A percentile compares a stretch with the other conserved stretches of the same genome.
These are phyloP conservation scores for Crax fasciolata DNA, from an alignment of 2,797 vertebrate species.

Conservation along the genomic window DNA sequence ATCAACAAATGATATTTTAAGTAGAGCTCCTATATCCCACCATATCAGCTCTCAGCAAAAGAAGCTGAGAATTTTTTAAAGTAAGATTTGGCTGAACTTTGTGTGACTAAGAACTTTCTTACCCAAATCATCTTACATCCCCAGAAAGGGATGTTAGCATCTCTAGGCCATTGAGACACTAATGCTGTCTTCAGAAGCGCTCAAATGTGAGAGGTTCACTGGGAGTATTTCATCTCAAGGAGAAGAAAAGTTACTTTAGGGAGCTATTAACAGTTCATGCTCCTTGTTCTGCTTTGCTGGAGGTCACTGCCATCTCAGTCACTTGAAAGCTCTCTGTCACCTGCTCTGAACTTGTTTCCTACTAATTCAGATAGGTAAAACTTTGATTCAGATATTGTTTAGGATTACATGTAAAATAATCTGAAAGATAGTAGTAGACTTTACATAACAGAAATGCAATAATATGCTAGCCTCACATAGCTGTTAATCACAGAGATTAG, in stretches of 20 bases:
- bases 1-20: background rate
- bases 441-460: background rate
- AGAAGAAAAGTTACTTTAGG: background rate
- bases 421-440: background rate
- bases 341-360: background rate
- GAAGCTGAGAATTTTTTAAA: background rate
- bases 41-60: background rate
- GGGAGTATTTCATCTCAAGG: accelerated
- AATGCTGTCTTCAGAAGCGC: background rate
- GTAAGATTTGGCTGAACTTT: background rate
- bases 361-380: background rate
- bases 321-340: background rate
- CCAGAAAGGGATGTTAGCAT: background rate
- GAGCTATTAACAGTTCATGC: background rate
- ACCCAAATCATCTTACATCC: background rate
- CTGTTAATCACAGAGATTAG: background rate
- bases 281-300: background rate
- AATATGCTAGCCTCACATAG: background rate
- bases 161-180: background rate
- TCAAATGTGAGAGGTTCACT: background rate
- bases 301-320: accelerated
- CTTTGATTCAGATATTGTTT: background rate
- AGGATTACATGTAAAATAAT: background rate
- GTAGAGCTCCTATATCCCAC: background rate
- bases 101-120: background rate